Evolutionary conservation across 2,113 vertebrate genomes (phyloP).

Genomic region (human (Homo sapiens)): DNA sequence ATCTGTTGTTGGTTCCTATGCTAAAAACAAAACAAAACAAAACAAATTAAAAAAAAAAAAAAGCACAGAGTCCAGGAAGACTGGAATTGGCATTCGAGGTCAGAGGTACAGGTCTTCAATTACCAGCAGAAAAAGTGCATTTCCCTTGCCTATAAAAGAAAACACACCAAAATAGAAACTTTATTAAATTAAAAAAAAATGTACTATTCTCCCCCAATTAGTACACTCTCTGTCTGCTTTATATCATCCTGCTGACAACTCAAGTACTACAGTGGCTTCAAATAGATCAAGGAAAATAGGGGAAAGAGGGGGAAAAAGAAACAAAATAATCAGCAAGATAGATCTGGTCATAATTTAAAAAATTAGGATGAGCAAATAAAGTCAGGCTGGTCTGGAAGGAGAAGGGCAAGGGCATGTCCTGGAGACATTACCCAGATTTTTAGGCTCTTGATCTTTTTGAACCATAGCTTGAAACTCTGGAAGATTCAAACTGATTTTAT

Average conservation of each 20-base stretch:
- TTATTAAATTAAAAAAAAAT: background rate
- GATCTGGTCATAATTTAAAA: background rate
- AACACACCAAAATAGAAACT: background rate
- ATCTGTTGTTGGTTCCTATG: background rate
- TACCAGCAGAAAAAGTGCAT: background rate
- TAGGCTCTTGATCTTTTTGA: background rate
- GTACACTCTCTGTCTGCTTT: background rate
- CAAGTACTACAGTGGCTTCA: background rate
- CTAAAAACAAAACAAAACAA: background rate
- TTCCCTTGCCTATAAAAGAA: background rate
- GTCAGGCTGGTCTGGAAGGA: background rate
- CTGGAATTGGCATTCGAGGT: background rate
- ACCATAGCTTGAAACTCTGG: background rate
- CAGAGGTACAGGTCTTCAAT: background rate
- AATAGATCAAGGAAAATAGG: background rate
- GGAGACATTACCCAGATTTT: background rate
- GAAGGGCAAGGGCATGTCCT: background rate
- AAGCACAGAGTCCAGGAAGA: background rate
- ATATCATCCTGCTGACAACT: rapidly evolving
- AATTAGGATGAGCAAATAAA: background rate
- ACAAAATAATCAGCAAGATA: slow-evolving; percentile 28
- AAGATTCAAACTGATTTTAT: background rate
- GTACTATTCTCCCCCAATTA: background rate
- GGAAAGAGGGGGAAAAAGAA: background rate
- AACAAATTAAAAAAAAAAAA: background rate